Conservation (phyloP, 2,113 vertebrate species). For the Columba janthina region DNA sequence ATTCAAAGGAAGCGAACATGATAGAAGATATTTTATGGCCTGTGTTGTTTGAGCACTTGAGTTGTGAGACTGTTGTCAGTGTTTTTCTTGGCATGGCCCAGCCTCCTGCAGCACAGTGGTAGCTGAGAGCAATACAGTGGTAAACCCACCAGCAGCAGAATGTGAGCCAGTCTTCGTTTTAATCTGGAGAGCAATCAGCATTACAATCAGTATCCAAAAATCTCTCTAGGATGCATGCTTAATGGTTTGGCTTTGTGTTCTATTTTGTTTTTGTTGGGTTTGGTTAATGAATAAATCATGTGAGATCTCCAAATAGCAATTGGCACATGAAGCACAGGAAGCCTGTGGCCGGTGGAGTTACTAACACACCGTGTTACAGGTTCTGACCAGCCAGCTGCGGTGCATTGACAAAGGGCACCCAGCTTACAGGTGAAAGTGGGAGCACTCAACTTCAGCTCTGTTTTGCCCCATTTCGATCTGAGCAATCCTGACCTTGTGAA, state of each 20-base stretch:
- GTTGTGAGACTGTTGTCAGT: constrained; percentile 31
- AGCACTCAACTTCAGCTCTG: neutral
- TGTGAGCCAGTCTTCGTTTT: constrained; percentile 35
- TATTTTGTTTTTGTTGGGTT: constrained; percentile 9
- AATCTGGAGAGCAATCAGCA: constrained; percentile 38
- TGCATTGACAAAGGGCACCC: neutral
- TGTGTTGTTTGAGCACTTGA: constrained; percentile 3
- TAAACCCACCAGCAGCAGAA: constrained; percentile 26
- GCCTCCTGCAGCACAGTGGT: neutral
- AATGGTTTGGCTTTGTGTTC: constrained; percentile 27
- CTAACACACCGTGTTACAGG: rapidly evolving
- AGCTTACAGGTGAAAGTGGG: neutral
- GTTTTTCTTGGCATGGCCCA: constrained; percentile 43
- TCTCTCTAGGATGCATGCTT: neutral
- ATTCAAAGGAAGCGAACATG: neutral
- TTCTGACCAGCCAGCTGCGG: neutral
- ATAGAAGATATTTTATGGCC: constrained; percentile 45
- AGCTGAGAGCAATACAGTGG: constrained; percentile 19
- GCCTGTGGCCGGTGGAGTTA: neutral
- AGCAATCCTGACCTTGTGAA: neutral
- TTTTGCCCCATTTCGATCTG: neutral
- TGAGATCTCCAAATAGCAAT: neutral
- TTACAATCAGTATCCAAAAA: constrained; percentile 26
- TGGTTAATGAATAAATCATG: constrained; percentile 39
- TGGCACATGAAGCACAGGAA: neutral